phyloP scores from a whole-genome alignment of 2,888 invertebrate genomes.

The Pheosia tremula region DNA sequence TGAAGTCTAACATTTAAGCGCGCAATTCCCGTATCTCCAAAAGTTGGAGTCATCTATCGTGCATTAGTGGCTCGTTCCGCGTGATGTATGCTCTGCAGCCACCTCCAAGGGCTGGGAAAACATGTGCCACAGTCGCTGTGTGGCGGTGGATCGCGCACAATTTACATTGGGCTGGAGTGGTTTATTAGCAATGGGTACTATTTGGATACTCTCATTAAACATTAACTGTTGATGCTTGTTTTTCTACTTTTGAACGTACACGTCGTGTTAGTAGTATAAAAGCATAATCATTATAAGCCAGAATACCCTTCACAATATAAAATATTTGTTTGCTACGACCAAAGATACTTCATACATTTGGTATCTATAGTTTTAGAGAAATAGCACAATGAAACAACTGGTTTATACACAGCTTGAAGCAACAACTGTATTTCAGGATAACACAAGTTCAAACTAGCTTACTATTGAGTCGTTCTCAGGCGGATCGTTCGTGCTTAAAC shows the following conservation, averaged over 20 bases:
- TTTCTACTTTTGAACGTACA: neutral
- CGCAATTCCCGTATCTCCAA: neutral
- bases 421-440: neutral
- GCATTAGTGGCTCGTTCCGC: neutral
- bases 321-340: no score
- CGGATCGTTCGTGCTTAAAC: neutral
- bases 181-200: neutral
- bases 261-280: no score
- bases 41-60: constrained; percentile 1
- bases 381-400: no score
- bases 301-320: no score
- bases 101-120: neutral
- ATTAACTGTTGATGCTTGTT: neutral
- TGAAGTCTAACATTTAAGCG: neutral
- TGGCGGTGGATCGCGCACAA: neutral
- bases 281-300: no score
- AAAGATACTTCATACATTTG: no score
- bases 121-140: neutral
- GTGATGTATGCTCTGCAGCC: neutral
- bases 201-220: neutral
- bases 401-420: neutral
- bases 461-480: neutral
- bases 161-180: neutral
- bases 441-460: neutral
- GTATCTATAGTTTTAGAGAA: no score